Conservation (phyloP, 2,888 invertebrate genomes). For the Noctua fimbriata region DNA sequence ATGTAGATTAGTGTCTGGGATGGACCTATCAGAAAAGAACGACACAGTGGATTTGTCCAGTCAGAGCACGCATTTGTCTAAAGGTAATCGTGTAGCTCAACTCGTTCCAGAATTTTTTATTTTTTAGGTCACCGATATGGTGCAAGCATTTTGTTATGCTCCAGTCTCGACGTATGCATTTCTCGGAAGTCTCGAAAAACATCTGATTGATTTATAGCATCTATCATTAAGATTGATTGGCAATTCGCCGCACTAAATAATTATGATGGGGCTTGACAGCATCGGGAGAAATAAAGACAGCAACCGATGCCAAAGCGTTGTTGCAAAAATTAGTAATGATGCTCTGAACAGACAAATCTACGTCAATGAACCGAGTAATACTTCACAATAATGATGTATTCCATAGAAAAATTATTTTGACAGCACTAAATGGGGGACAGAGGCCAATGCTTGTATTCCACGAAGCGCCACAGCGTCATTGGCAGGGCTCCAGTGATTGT, state of each 20-base stretch:
- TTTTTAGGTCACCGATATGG: slow-evolving; percentile 1
- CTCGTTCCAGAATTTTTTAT: not conserved
- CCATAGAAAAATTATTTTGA: slow-evolving; percentile 67
- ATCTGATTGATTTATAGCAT: slow-evolving; percentile 42
- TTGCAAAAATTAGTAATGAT: slow-evolving; percentile 30
- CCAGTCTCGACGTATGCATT: slow-evolving; percentile 39
- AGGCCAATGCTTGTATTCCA: slow-evolving; percentile 66
- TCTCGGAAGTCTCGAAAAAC: slow-evolving; percentile 35
- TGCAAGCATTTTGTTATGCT: slow-evolving; percentile 31
- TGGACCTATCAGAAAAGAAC: not conserved
- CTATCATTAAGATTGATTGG: slow-evolving; percentile 54
- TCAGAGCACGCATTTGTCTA: not conserved
- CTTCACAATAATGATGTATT: slow-evolving; percentile 64
- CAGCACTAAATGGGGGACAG: slow-evolving; percentile 60
- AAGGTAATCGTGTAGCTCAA: not conserved
- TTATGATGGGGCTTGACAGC: slow-evolving; percentile 48
- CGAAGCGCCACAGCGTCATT: slow-evolving; percentile 74
- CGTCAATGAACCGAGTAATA: slow-evolving; percentile 59
- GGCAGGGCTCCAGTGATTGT: slow-evolving; percentile 77
- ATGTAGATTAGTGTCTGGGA: not conserved
- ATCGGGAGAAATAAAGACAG: slow-evolving; percentile 41
- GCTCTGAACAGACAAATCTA: slow-evolving; percentile 41
- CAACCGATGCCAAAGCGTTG: slow-evolving; percentile 39
- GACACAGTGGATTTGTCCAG: not conserved
- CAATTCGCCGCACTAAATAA: slow-evolving; percentile 48